Conservation (phyloP, 2,888 invertebrate genomes). For the Serripes groenlandicus region DNA sequence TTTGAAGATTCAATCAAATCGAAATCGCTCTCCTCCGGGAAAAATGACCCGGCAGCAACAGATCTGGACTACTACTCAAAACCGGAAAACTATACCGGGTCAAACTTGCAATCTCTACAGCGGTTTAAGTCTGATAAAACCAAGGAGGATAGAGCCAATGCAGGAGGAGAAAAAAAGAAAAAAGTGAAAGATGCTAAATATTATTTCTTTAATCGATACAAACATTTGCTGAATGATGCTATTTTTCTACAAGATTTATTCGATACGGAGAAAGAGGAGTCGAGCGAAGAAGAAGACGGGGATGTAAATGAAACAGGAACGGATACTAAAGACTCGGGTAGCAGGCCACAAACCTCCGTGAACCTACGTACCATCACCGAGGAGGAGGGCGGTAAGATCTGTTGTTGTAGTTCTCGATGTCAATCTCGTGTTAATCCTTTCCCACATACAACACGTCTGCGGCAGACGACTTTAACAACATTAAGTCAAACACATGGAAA, state of each 20-base stretch:
- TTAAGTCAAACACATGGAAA: too few relatives aligned
- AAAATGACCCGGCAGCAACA: conserved; percentile 74
- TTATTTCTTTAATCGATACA: conserved; percentile 65
- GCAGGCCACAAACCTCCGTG: not conserved
- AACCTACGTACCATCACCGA: conserved; percentile 44
- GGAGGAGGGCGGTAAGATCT: not conserved
- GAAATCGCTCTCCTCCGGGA: conserved; percentile 44
- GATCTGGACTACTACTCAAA: conserved; percentile 82
- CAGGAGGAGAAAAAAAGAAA: conserved; percentile 42
- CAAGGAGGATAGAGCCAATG: conserved; percentile 89
- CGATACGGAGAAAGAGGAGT: conserved; percentile 61
- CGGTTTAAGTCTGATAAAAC: conserved; percentile 85
- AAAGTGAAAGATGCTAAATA: conserved; percentile 64
- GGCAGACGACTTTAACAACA: too few relatives aligned
- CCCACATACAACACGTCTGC: too few relatives aligned
- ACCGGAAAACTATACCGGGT: conserved; percentile 83
- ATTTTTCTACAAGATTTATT: conserved; percentile 69
- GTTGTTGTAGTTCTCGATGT: not conserved
- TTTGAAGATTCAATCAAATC: conserved; percentile 44
- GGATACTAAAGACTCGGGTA: not conserved
- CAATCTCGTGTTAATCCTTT: too few relatives aligned
- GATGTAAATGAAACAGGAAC: conserved; percentile 11
- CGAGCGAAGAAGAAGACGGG: conserved; percentile 46
- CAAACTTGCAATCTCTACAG: conserved; percentile 74
- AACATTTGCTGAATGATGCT: conserved; percentile 68